Percentiles rank a stretch among this genome's conserved stretches.
Conservation (phyloP, 2,797 vertebrate species). For the Gymnothorax javanicus region DNA sequence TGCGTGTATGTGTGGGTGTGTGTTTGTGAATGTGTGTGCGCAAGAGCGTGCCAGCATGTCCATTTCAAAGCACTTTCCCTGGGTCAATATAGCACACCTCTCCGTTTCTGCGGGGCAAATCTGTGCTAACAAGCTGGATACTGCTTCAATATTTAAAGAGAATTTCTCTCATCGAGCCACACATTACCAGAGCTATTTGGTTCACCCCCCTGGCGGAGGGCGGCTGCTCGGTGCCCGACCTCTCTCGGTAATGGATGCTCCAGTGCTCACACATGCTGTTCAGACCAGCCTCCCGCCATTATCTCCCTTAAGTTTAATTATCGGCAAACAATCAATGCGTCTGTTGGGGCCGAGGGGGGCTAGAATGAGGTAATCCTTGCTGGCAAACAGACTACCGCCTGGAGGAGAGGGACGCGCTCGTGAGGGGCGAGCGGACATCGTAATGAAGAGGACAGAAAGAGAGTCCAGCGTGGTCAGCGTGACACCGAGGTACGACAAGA, state of each 20-base stretch:
- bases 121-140: constrained; percentile 9
- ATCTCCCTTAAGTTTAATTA: constrained; percentile 6
- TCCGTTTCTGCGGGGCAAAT: neutral
- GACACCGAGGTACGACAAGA: neutral
- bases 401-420: neutral
- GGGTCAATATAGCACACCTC: neutral
- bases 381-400: neutral
- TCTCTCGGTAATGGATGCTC: neutral
- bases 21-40: neutral
- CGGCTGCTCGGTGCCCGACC: neutral
- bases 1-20: too few species aligned
- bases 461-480: neutral
- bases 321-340: constrained; percentile 9
- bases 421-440: neutral
- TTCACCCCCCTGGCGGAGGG: neutral
- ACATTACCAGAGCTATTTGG: neutral
- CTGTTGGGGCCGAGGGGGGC: neutral
- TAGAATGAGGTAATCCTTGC: neutral
- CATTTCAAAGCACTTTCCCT: neutral
- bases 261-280: neutral
- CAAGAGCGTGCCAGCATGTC: too few species aligned
- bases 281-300: constrained; percentile 3
- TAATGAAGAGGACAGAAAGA: neutral
- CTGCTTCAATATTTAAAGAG: constrained; percentile 10
- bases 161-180: neutral